Evolutionary conservation across 2,797 vertebrate species (phyloP).

Genomic region (Sebastiscus albofasciatus): DNA sequence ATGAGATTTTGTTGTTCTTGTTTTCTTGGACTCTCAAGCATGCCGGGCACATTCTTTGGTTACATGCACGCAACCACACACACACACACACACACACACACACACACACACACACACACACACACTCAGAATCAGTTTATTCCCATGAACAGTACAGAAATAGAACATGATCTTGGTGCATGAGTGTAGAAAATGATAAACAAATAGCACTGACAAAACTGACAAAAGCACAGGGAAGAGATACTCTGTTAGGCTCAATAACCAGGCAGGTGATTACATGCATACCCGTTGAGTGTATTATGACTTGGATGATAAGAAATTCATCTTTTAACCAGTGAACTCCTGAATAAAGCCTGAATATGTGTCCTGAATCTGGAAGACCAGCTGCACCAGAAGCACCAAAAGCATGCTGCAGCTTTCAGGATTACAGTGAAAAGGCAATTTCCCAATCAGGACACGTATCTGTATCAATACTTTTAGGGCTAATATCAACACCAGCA

Average conservation of each 20-base stretch:
- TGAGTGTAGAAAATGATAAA: too few relatives aligned
- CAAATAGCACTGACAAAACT: too few relatives aligned
- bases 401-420: not conserved
- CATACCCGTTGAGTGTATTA: not conserved
- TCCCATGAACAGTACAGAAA: too few relatives aligned
- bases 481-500: not conserved
- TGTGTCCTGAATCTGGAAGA: not conserved
- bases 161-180: too few relatives aligned
- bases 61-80: not conserved
- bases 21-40: not conserved
- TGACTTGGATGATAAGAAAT: rapidly evolving
- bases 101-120: not conserved
- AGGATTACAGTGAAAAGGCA: not conserved
- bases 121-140: not conserved
- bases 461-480: not conserved
- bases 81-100: not conserved
- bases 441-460: not conserved
- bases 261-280: not conserved
- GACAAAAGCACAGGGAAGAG: too few relatives aligned
- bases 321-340: too few relatives aligned
- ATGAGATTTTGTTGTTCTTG: not conserved
- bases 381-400: not conserved
- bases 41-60: not conserved
- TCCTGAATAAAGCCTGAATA: not conserved
- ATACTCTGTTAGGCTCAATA: too few relatives aligned